Base-by-base conservation (phyloP, 2,888 invertebrate genomes). In the Tachina fera region DNA sequence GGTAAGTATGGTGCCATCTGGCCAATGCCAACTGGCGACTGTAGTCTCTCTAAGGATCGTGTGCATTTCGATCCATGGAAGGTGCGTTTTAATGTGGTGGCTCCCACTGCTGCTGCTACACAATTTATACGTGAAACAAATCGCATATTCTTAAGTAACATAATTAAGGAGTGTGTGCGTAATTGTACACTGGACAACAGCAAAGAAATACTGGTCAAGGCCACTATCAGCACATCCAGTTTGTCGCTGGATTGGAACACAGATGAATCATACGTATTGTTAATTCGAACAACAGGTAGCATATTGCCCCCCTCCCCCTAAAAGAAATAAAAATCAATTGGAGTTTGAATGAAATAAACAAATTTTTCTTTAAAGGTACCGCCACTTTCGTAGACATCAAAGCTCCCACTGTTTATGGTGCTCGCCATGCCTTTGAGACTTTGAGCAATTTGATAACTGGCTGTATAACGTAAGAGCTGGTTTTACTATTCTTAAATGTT, bases 381-480 rank as follows among this genome's bases (percentile, higher is more conserved):
- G 92, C 92, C 84, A 93, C 95, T 3, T 92, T 92, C 71, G 94
- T 95, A 0, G 93, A 93, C 43, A 94, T 96, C 49, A 91, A 91
- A 31, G 95, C 95, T 0, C 92, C 92, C 51, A 96, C 95, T 0
- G 94, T 96, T 6, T 97, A 94, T 90, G 97, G 97, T 0, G 96
- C 95, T 0, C 94, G 97, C 0, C 96, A 97, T 89, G 97, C 94
- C 0, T 91, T 97, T 65, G 97, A 97, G 92, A 96, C 97, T 0
- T 93, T 97, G 63, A 94, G 95, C 1, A 97, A 97, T 89, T 91
- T 97, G 74, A 94, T 95, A 3, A 94, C 92, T 0, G 92, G 91
- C 22, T 91, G 90, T 58, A 82, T 70, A 14, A 88, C 81, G 90
- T 90, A 82, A 87, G 89, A 39, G 39, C 9, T 19, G 43, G 13